Conservation (phyloP, 2,113 vertebrate species). For the Mugil cephalus region DNA sequence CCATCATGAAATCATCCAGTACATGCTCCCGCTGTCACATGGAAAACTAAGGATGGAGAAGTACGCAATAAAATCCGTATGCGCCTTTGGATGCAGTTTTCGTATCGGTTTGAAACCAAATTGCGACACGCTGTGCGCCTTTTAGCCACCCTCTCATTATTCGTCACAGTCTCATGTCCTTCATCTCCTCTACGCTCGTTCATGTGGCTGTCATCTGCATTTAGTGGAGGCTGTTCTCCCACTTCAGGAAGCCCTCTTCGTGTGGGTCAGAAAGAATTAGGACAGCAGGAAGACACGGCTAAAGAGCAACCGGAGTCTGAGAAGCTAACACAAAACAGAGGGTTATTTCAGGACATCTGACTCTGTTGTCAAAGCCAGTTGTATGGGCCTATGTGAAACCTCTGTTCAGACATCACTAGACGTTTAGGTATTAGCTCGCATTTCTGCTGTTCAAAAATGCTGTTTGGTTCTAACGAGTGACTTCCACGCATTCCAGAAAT, state of each 20-base stretch:
- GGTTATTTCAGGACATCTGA: constrained; percentile 55
- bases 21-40: background rate
- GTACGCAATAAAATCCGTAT: background rate
- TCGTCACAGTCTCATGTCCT: constrained; percentile 22
- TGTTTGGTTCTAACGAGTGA: background rate
- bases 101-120: background rate
- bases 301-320: background rate
- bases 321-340: constrained; percentile 13
- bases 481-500: constrained; percentile 44
- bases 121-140: background rate
- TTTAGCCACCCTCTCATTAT: constrained; percentile 31
- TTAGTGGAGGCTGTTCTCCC: constrained; percentile 17
- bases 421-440: background rate
- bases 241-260: constrained; percentile 19
- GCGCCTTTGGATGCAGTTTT: background rate
- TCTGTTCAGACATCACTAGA: too few species aligned
- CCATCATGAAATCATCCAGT: constrained; percentile 54
- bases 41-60: background rate
- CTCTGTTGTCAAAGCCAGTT: too few species aligned
- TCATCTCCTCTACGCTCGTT: constrained; percentile 5
- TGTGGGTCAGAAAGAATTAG: constrained; percentile 12
- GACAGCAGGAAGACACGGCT: constrained; percentile 25
- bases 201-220: constrained; percentile 1
- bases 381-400: background rate
- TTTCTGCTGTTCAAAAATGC: background rate